These are phyloP conservation scores for Monodelphis domestica DNA, from an alignment of 2,797 vertebrate species.

Conservation along the genomic window DNA sequence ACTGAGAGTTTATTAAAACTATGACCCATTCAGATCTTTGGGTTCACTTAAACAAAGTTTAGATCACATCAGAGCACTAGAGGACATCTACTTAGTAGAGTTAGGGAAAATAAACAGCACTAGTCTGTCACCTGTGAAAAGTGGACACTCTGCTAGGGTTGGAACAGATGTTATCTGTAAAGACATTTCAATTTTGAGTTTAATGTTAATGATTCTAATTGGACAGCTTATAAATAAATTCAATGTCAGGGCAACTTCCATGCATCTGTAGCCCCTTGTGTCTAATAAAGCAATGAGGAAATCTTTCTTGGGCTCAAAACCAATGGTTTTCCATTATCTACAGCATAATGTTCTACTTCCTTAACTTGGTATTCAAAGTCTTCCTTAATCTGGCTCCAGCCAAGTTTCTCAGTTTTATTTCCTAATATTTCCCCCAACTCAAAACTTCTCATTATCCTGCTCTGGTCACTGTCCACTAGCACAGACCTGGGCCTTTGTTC, in stretches of 20 bases:
- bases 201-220: neutral
- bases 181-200: neutral
- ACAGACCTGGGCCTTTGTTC: rapidly evolving
- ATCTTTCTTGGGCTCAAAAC: neutral
- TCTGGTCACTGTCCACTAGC: neutral
- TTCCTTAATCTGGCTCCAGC: neutral
- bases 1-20: neutral
- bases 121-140: neutral
- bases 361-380: neutral
- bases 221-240: too few species aligned
- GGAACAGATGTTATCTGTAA: neutral
- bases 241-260: neutral
- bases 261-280: neutral
- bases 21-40: neutral
- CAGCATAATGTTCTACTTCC: neutral
- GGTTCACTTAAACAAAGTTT: neutral
- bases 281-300: neutral
- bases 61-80: neutral
- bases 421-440: neutral
- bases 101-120: neutral
- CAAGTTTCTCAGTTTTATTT: neutral
- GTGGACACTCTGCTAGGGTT: neutral
- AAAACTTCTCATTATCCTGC: neutral
- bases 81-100: neutral
- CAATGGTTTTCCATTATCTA: neutral